Evolutionary conservation across 2,888 invertebrate species (phyloP), one percentile per base, ranked within the genome.

Genomic region (Pachliopta kotzebuea): DNA sequence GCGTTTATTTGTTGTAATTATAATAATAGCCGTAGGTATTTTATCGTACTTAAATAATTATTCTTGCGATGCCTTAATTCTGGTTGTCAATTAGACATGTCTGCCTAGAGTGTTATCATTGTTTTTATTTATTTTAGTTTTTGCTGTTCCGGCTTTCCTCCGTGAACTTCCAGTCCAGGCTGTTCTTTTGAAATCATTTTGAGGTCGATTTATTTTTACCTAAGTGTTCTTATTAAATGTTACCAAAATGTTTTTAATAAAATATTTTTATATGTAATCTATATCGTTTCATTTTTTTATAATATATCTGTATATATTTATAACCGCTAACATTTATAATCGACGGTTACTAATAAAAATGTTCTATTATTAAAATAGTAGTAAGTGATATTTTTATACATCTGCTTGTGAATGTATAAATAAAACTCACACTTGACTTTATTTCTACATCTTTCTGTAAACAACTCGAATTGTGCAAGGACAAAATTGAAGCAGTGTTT

Each of bases 161-260:
- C 90, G 92, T 84, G 92, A 90, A 92, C 92, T 90, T 90, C 88
- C 91, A 89, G 89, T 90, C 90, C 90, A 88, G 92, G 92, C 92
- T 92, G 92, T 92, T 92, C 92, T 91, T 90, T 91, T 90, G 78
- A 90, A 92, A 92, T 92, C 78, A 92, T 92, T 92, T 92, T 92
- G 88, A 88, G 80, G 92, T 92, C 90, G 89, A 90, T 92, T 92
- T 92, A 92, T 92, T 92, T 91, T 92, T 92, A 92, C 92, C 92
- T 92, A 92, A 92, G 92, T 92, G 92, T 92, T 92, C 92, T 92
- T 92, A 92, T 92, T 92, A 92, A 92, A 92, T 92, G 92, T 92
- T 92, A 92, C 92, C 92, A 92, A 92, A 92, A 92, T 92, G 92
- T 92, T 92, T 92, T 92, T 92, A 92, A 92, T 92, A 92, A 92